A percentile compares a stretch with the other conserved stretches of the same genome.
Conservation (phyloP, 2,888 invertebrate genomes). For the Griposia aprilina region DNA sequence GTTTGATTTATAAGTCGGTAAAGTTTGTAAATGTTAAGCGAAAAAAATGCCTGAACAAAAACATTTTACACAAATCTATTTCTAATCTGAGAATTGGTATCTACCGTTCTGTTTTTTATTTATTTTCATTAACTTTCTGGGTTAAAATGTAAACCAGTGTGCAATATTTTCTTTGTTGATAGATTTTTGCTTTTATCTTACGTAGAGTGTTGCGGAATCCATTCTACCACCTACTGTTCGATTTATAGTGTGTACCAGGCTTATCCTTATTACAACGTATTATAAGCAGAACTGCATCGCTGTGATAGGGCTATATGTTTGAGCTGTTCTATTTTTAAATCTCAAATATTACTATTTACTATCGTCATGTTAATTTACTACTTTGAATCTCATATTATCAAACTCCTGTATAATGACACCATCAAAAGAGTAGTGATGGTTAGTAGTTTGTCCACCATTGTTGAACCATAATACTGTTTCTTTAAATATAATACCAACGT, state of each 20-base stretch:
- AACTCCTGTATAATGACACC: not conserved
- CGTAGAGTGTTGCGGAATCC: not conserved
- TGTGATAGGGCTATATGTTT: not conserved
- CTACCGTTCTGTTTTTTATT: not conserved
- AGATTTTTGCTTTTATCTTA: conserved; percentile 42
- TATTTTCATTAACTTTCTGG: not conserved
- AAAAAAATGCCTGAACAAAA: not conserved
- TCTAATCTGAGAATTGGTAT: not conserved
- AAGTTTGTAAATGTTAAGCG: not conserved
- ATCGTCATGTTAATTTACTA: too few relatives aligned
- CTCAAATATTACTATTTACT: not conserved
- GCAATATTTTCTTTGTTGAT: conserved; percentile 18
- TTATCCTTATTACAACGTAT: not conserved
- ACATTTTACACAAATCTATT: not conserved
- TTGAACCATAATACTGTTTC: not conserved
- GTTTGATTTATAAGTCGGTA: not conserved
- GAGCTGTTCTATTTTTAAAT: not conserved
- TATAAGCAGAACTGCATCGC: not conserved
- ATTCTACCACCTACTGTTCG: conserved; percentile 17
- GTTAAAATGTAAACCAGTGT: not conserved
- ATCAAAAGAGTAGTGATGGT: not conserved
- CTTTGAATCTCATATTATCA: too few relatives aligned
- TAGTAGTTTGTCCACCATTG: not conserved
- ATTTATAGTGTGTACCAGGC: conserved; percentile 4
- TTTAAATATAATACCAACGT: not conserved